Base-by-base conservation (phyloP, 2,888 invertebrate genomes). In the Mycalesis mineus region DNA sequence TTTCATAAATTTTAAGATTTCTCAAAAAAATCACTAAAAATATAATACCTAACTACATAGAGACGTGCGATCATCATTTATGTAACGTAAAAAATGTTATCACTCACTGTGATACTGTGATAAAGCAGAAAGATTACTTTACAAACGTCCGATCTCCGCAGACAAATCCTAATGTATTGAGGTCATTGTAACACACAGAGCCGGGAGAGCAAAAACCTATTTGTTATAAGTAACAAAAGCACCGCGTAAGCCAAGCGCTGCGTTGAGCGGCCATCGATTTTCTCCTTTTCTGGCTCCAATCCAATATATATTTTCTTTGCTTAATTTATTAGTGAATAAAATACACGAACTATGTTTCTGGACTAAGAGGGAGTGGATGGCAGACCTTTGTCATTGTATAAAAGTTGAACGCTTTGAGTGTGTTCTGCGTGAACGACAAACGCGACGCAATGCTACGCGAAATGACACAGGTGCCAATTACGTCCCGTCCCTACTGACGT, bases 301-400 rank as follows among this genome's bases (percentile, higher is more conserved):
- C 86, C 86, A 86, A 83, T 77, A 83, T 77, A 71, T 78, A 22
- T 22, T 22, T 76, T 73, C 74, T 70, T 79, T 75, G 74, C 76
- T 72, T 82, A 80, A 83, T 82, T 83, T 82, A 84, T 85, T 84
- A 82, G 79, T 71, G 74, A 81, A 71, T 69, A 75, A 77, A 74
- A 71, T 68, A 69, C 65, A 52, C 69, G 55, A 62, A 58, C 55
- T 45, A 65, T 71, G 65, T 77, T 74, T 71, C n/a, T 71, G 73
- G 77, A 78, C 80, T 67, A n/a, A n/a, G n/a, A n/a, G n/a, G n/a
- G n/a, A n/a, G n/a, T n/a, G n/a, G n/a, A n/a, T n/a, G n/a, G n/a
- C n/a, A n/a, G n/a, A n/a, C n/a, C n/a, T n/a, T n/a, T 22, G 5
- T 5, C 22, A 22, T 22, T 22, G 22, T 4, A 5, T 5, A 5